Evolutionary conservation across 2,113 vertebrate species (phyloP).

Genomic region (Coregonus clupeaformis): DNA sequence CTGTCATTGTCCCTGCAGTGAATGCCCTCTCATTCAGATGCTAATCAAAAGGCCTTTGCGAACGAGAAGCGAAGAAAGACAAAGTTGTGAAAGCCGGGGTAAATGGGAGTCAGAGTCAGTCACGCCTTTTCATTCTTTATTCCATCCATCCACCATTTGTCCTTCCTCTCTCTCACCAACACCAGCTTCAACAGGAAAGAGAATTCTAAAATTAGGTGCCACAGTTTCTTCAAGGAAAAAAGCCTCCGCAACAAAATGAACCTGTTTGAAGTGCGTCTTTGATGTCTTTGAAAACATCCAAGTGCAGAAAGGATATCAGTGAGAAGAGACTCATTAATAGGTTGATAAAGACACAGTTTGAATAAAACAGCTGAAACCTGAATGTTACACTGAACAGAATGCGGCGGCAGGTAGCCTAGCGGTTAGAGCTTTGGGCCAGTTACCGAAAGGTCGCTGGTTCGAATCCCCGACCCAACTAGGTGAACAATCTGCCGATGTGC

Average conservation of each 20-base stretch:
- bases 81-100: background rate
- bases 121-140: background rate
- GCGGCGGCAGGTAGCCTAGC: no score
- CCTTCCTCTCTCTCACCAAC: no score
- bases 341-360: background rate
- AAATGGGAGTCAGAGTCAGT: background rate
- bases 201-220: background rate
- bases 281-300: background rate
- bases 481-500: no score
- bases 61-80: slow-evolving; percentile 65
- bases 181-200: background rate
- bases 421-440: no score
- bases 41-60: slow-evolving; percentile 73
- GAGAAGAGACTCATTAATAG: background rate
- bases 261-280: background rate
- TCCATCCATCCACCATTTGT: background rate
- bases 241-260: background rate
- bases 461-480: no score
- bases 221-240: background rate
- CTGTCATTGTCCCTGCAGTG: slow-evolving; percentile 72
- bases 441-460: no score
- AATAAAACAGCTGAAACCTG: background rate
- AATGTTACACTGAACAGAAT: no score
- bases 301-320: background rate
- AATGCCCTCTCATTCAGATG: slow-evolving; percentile 78